These are phyloP conservation scores for Zapus hudsonius DNA, from an alignment of 2,113 vertebrate species.

Conservation along the genomic window DNA sequence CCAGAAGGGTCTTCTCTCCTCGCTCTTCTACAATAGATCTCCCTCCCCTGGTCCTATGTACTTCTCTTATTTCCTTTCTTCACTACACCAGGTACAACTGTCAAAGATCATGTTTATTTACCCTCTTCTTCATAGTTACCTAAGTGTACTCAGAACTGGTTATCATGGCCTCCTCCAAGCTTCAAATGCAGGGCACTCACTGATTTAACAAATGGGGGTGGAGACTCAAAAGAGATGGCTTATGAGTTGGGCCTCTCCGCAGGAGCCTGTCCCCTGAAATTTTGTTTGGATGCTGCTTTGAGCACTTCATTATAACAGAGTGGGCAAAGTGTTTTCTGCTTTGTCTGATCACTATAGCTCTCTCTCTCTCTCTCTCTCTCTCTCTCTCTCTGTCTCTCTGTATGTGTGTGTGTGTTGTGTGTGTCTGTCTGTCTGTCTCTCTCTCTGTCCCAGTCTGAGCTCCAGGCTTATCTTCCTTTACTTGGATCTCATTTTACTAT, in stretches of 20 bases:
- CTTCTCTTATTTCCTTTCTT: not conserved
- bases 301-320: not conserved
- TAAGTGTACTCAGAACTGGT: not conserved
- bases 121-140: not conserved
- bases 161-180: not conserved
- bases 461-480: not conserved
- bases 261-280: not conserved
- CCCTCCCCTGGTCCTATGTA: not conserved
- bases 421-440: too few relatives aligned
- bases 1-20: not conserved
- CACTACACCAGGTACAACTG: not conserved
- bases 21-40: not conserved
- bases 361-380: too few relatives aligned
- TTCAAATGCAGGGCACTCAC: fast-evolving
- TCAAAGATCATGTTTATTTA: not conserved
- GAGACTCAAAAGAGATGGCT: not conserved
- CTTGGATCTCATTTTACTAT: not conserved
- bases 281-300: not conserved
- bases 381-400: too few relatives aligned
- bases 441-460: not conserved
- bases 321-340: not conserved
- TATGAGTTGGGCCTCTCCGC: not conserved
- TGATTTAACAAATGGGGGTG: not conserved
- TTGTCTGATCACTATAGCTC: not conserved
- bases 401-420: too few relatives aligned